A percentile compares a stretch with the other conserved stretches of the same genome.
Conservation (phyloP, 2,888 invertebrate species). For the Drosophila silvestris region DNA sequence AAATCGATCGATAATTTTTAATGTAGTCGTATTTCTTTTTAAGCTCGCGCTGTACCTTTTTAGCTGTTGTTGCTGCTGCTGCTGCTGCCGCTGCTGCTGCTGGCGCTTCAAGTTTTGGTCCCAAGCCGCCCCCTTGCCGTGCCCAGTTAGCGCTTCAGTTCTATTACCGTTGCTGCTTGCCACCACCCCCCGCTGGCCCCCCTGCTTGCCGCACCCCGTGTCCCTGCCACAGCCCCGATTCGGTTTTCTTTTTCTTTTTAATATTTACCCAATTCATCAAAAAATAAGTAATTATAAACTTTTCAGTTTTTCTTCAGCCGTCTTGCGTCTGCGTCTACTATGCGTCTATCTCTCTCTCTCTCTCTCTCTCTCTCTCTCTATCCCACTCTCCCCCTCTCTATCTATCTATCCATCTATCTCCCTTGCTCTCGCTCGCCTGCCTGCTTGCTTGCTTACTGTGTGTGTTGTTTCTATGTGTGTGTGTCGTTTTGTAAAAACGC, state of each 20-base stretch:
- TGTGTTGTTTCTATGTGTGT: constrained; percentile 19
- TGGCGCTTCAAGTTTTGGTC: constrained; percentile 42
- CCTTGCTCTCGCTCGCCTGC: background rate
- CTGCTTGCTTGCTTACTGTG: background rate
- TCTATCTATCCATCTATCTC: background rate
- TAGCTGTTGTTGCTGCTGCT: constrained; percentile 21
- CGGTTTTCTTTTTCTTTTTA: constrained; percentile 65
- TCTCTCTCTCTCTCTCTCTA: background rate
- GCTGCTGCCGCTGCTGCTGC: constrained; percentile 3
- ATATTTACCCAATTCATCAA: constrained; percentile 85
- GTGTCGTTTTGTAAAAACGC: constrained; percentile 70
- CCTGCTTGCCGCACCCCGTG: background rate
- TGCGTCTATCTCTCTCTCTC: constrained; percentile 13
- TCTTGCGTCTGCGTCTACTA: constrained; percentile 73
- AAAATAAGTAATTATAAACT: constrained; percentile 85
- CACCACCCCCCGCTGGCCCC: background rate
- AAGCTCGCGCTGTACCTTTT: constrained; percentile 73
- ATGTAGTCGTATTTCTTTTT: constrained; percentile 80
- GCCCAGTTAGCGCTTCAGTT: constrained; percentile 54
- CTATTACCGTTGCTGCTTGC: constrained; percentile 39
- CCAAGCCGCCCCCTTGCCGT: constrained; percentile 10
- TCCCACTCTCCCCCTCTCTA: background rate
- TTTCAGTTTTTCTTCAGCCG: constrained; percentile 75
- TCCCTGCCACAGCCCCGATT: constrained; percentile 6
- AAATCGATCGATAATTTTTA: constrained; percentile 80